These are phyloP conservation scores for Pseudorhombus dupliciocellatus DNA, from an alignment of 2,113 vertebrate genomes.

Conservation along the genomic window DNA sequence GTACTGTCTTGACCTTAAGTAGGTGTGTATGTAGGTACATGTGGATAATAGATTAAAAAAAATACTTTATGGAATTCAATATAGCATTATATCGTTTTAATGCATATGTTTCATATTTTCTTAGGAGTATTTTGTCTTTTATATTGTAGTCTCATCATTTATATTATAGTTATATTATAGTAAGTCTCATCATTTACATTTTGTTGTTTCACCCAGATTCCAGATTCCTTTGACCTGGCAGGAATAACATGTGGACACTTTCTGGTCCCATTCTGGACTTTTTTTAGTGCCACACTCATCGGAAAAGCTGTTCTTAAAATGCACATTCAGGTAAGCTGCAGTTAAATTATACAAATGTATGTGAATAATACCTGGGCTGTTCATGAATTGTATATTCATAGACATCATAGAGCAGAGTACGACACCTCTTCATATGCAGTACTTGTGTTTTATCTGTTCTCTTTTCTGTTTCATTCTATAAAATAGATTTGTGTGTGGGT, in stretches of 20 bases:
- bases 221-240: constrained; percentile 88
- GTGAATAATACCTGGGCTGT: neutral
- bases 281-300: constrained; percentile 89
- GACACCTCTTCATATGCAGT: neutral
- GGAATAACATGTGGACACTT: constrained; percentile 91
- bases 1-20: neutral
- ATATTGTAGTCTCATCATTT: neutral
- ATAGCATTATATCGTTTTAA: neutral
- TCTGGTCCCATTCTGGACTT: constrained; percentile 91
- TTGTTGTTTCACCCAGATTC: constrained; percentile 79
- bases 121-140: neutral
- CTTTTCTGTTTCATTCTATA: neutral
- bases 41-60: neutral
- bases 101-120: neutral
- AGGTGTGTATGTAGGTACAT: neutral
- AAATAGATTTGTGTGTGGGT: neutral
- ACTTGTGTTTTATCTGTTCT: neutral
- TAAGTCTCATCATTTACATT: neutral
- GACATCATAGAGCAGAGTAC: neutral
- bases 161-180: neutral
- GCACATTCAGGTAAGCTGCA: constrained; percentile 88
- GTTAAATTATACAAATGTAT: neutral
- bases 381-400: neutral
- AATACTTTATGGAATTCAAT: neutral
- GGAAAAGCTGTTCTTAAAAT: constrained; percentile 92